These are phyloP conservation scores for Acipenser transmontanus DNA, from an alignment of 2,797 vertebrate species.

Conservation along the genomic window DNA sequence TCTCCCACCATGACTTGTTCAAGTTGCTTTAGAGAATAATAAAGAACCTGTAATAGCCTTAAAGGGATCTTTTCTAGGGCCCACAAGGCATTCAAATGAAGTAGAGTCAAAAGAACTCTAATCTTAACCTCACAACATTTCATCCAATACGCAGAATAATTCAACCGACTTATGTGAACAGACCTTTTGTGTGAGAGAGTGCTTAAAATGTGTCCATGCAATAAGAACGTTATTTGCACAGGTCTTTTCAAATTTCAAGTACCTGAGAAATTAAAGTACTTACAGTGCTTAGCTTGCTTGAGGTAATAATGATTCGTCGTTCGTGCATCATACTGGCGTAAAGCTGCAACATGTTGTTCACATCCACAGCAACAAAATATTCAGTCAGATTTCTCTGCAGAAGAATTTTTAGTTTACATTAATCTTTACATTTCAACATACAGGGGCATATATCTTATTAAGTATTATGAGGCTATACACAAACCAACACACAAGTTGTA, in stretches of 20 bases:
- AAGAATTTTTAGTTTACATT: neutral
- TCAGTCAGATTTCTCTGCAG: slow-evolving; percentile 94
- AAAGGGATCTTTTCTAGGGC: slow-evolving; percentile 53
- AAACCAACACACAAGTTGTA: slow-evolving; percentile 1
- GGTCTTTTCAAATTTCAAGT: slow-evolving; percentile 39
- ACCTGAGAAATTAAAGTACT: slow-evolving; percentile 58
- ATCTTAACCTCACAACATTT: slow-evolving; percentile 45
- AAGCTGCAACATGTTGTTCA: slow-evolving; percentile 94
- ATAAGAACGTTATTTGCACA: slow-evolving; percentile 41
- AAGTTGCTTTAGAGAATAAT: slow-evolving; percentile 62
- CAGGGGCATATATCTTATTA: no score
- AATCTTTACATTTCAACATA: neutral
- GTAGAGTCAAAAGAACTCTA: slow-evolving; percentile 55
- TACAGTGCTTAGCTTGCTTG: slow-evolving; percentile 97
- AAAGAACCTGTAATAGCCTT: slow-evolving; percentile 66
- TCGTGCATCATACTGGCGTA: slow-evolving; percentile 96
- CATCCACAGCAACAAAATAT: slow-evolving; percentile 96
- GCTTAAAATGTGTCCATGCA: slow-evolving; percentile 60
- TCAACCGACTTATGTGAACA: slow-evolving; percentile 59
- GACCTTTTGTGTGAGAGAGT: slow-evolving; percentile 39
- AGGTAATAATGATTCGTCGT: slow-evolving; percentile 91
- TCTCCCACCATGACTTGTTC: slow-evolving; percentile 47
- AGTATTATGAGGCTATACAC: no score
- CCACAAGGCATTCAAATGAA: slow-evolving; percentile 59
- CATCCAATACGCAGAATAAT: slow-evolving; percentile 46